A percentile compares a stretch with the other conserved stretches of the same genome.
phyloP scores from a whole-genome alignment of 2,888 invertebrate genomes.

The Apodemia mormo region DNA sequence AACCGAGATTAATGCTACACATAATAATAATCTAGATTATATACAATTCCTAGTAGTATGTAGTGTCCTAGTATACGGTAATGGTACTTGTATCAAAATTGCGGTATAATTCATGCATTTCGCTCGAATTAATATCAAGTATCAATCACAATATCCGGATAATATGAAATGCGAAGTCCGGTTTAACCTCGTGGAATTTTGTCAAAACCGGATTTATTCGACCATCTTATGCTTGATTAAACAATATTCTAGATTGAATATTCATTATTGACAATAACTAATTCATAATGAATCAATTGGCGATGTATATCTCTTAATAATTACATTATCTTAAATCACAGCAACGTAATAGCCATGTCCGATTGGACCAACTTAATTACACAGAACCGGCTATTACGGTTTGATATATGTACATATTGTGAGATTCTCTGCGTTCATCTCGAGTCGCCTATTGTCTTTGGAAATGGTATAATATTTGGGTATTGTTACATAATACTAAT shows the following conservation, averaged over 20 bases:
- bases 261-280: conserved; percentile 20
- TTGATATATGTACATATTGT: conserved; percentile 55
- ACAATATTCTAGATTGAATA: too few species aligned
- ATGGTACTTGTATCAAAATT: too few species aligned
- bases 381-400: conserved; percentile 57
- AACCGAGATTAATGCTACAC: too few species aligned
- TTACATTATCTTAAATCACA: conserved; percentile 49
- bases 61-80: too few species aligned
- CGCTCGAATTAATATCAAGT: background rate
- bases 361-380: conserved; percentile 65
- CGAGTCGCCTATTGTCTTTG: conserved; percentile 19
- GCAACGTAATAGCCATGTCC: conserved; percentile 52
- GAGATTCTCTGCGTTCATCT: background rate
- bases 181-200: background rate
- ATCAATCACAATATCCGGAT: background rate
- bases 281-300: conserved; percentile 19
- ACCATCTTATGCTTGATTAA: background rate
- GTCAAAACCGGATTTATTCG: background rate
- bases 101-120: background rate
- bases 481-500: background rate
- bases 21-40: too few species aligned
- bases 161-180: background rate
- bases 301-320: conserved; percentile 23
- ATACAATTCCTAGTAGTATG: too few species aligned
- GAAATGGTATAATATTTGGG: conserved; percentile 7